A percentile compares a stretch with the other conserved stretches of the same genome.
Evolutionary conservation across 2,797 vertebrate species (phyloP).

Genomic region (Morus bassanus): DNA sequence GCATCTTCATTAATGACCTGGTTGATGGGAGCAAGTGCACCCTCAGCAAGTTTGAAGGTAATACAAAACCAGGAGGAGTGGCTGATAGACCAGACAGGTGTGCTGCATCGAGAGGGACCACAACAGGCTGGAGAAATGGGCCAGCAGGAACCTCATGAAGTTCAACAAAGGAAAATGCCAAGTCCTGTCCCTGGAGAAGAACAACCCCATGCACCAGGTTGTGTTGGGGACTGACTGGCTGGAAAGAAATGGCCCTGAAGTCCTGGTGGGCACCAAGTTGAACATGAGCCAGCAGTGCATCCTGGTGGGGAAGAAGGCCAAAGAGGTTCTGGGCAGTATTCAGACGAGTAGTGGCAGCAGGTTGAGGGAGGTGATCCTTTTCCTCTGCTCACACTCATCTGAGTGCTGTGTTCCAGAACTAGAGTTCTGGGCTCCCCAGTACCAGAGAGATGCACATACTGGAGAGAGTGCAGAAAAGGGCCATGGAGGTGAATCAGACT

Average conservation of each 20-base stretch:
- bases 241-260: neutral
- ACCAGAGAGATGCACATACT: no score
- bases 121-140: neutral
- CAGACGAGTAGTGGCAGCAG: neutral
- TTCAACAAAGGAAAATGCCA: neutral
- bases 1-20: neutral
- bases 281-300: neutral
- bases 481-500: no score
- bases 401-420: no score
- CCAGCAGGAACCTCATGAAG: neutral
- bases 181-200: neutral
- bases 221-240: neutral
- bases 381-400: neutral
- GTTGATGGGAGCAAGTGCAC: neutral
- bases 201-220: neutral
- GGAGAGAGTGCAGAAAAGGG: neutral
- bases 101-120: neutral
- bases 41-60: neutral
- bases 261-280: neutral
- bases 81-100: neutral
- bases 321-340: neutral
- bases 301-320: neutral
- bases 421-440: neutral
- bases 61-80: neutral
- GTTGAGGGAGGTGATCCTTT: neutral